Evolutionary conservation across 2,888 invertebrate genomes (phyloP), one percentile per base, ranked within the genome.

Genomic region (Aphidoletes aphidimyza): DNA sequence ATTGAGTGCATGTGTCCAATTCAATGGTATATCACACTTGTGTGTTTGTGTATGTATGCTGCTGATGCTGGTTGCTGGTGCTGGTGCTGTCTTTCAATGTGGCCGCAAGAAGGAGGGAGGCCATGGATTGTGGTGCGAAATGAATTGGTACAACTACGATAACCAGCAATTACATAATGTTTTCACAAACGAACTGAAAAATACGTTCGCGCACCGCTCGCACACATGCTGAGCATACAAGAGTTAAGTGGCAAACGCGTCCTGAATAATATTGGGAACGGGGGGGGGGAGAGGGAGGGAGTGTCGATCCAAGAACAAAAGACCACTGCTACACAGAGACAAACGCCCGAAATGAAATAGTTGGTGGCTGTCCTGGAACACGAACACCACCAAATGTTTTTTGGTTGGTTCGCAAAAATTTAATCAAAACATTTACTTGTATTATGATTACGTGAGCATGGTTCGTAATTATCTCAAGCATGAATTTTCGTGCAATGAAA

Each of bases 371-470:
- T n/a, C n/a, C n/a, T n/a, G n/a, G n/a, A n/a, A n/a, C n/a, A n/a
- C n/a, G n/a, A n/a, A n/a, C n/a, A n/a, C n/a, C n/a, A n/a, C n/a
- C n/a, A n/a, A n/a, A n/a, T n/a, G n/a, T n/a, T n/a, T n/a, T n/a
- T n/a, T n/a, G n/a, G n/a, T 37, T 2, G 22, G 37, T 30, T 22
- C 17, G 3, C 30, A 83, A 39, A 42, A 83, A 83, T 83, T 83
- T 83, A 83, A 83, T 83, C 83, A 83, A 83, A 83, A 83, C 37
- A 83, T 83, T 83, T 83, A 39, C 39, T 83, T 22, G 37, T 37
- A 83, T 83, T 42, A n/a, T 42, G 45, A 83, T 42, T 83, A 83
- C 83, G 83, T 83, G 83, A 83, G 83, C 26, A 83, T 83, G 36
- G 39, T 83, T 11, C 83, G 83, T 42, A 83, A 83, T 42, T 83